These are phyloP conservation scores for Brachymystax lenok DNA, from an alignment of 2,797 vertebrate species.

Conservation along the genomic window DNA sequence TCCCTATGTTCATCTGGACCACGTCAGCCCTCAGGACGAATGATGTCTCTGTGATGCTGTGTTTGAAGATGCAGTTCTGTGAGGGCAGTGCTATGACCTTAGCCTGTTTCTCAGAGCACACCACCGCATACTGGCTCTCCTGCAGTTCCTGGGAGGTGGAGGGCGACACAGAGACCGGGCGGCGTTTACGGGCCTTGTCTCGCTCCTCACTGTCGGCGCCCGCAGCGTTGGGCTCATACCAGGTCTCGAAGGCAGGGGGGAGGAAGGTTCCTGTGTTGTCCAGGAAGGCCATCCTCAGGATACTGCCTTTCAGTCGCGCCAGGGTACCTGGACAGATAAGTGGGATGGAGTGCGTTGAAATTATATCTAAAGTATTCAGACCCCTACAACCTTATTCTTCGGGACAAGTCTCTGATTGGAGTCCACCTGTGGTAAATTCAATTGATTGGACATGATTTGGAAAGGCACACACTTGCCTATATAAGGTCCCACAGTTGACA, in stretches of 20 bases:
- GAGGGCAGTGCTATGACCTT: conserved; percentile 95
- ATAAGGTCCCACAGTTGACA: too few species aligned
- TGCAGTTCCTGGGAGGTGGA: conserved; percentile 93
- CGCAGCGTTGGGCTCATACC: conserved; percentile 88
- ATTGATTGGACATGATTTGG: too few species aligned
- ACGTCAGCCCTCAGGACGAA: conserved; percentile 95
- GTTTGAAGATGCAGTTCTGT: conserved; percentile 94
- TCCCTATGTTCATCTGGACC: conserved; percentile 88
- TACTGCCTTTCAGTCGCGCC: conserved; percentile 90
- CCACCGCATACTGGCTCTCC: conserved; percentile 95
- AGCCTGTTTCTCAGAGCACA: conserved; percentile 99
- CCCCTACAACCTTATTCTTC: too few species aligned
- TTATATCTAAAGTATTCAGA: too few species aligned
- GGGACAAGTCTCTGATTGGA: too few species aligned
- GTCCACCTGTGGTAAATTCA: too few species aligned
- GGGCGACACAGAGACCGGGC: conserved; percentile 91
- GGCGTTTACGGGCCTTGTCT: conserved; percentile 82
- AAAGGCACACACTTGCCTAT: too few species aligned
- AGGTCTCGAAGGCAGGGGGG: conserved; percentile 85
- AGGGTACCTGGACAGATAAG: conserved; percentile 83
- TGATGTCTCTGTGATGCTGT: conserved; percentile 96
- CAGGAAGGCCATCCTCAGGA: conserved; percentile 91
- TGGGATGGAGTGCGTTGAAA: neutral
- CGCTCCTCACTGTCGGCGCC: conserved; percentile 89
- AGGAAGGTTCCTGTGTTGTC: conserved; percentile 87